Evolutionary conservation across 2,888 invertebrate genomes (phyloP).

Genomic region (Cyrtodaria siliqua): DNA sequence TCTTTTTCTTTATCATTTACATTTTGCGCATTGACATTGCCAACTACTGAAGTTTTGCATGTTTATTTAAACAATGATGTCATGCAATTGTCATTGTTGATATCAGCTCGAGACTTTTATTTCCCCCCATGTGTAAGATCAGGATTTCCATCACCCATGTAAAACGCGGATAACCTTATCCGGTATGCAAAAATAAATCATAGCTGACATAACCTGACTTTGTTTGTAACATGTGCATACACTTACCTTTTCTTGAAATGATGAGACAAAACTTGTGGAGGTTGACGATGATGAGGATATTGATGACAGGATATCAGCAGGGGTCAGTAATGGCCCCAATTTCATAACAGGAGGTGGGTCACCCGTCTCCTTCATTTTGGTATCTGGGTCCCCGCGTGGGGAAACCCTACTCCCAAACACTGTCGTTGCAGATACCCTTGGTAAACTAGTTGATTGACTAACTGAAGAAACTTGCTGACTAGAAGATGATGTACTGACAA

Average conservation of each 20-base stretch:
- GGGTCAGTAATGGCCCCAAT: conserved; percentile 43
- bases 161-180: too few relatives aligned
- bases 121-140: too few relatives aligned
- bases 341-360: conserved; percentile 20
- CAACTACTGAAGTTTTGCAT: too few relatives aligned
- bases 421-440: too few relatives aligned
- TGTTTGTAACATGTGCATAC: not conserved
- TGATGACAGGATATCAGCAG: conserved; percentile 53
- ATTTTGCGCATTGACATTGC: too few relatives aligned
- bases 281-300: conserved; percentile 8
- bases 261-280: conserved; percentile 6
- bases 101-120: too few relatives aligned
- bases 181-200: too few relatives aligned
- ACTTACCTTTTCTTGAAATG: conserved; percentile 34
- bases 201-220: too few relatives aligned
- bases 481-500: conserved; percentile 5
- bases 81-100: too few relatives aligned
- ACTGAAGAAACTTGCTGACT: not conserved
- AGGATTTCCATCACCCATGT: too few relatives aligned
- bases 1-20: too few relatives aligned
- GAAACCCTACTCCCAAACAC: conserved; percentile 2
- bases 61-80: too few relatives aligned
- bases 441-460: not conserved
- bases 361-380: conserved; percentile 14
- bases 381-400: conserved; percentile 18